A percentile compares a stretch with the other conserved stretches of the same genome.
These are phyloP conservation scores for Eupithecia dodoneata DNA, from an alignment of 2,888 invertebrate species.

Conservation along the genomic window DNA sequence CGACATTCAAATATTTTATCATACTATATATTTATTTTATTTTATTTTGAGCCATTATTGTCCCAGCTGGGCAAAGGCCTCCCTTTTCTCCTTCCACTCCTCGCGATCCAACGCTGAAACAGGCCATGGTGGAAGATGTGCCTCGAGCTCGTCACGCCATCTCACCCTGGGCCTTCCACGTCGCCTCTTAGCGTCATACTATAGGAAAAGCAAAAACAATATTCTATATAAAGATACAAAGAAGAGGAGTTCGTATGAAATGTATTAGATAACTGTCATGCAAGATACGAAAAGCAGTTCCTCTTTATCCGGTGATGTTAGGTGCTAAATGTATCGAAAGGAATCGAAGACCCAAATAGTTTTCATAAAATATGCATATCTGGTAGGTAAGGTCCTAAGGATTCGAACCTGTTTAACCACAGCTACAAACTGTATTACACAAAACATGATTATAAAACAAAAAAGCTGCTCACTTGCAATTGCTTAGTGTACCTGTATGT, in stretches of 20 bases:
- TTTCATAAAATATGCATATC: not conserved
- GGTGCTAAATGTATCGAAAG: not conserved
- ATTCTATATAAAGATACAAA: no score
- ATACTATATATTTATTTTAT: no score
- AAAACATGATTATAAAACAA: not conserved
- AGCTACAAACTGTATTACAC: not conserved
- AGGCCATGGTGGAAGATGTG: no score
- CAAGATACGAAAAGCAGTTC: not conserved
- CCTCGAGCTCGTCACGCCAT: no score
- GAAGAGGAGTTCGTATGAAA: not conserved
- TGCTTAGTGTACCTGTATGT: not conserved
- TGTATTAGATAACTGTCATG: not conserved
- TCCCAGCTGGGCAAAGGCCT: no score
- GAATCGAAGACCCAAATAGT: not conserved
- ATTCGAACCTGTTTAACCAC: conserved; percentile 3
- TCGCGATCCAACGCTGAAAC: no score
- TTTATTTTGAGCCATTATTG: no score
- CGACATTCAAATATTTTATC: no score
- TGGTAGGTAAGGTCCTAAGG: not conserved
- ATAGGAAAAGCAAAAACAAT: no score
- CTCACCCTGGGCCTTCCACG: no score
- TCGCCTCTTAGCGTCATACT: no score
- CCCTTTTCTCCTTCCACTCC: no score
- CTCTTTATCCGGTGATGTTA: not conserved
- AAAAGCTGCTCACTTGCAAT: not conserved